Evolutionary conservation across 2,888 invertebrate species (phyloP).

Genomic region (Andrena haemorrhoa): DNA sequence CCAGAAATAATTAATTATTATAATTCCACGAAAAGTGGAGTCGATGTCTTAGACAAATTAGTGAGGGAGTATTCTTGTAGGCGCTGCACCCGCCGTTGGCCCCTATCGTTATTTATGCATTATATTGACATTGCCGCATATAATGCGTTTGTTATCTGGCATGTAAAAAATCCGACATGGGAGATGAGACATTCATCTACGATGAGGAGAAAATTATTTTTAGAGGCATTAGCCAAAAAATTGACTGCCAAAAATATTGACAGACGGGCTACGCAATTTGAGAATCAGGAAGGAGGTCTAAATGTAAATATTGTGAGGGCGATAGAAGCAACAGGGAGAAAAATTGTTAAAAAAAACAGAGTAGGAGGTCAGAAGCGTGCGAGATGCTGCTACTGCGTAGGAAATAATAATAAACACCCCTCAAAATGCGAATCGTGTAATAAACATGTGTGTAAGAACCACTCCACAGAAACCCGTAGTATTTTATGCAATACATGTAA

Average conservation of each 20-base stretch:
- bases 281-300: conserved; percentile 1
- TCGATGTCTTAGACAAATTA: conserved; percentile 6
- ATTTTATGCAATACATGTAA: no score
- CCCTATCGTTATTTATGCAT: background rate
- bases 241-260: conserved; percentile 21
- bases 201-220: conserved; percentile 4
- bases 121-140: background rate
- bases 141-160: conserved; percentile 22
- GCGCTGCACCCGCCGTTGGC: conserved; percentile 18
- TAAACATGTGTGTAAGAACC: no score
- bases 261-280: conserved; percentile 15
- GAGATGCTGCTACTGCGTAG: conserved; percentile 20
- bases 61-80: conserved; percentile 19
- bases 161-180: background rate
- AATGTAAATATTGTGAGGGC: conserved; percentile 7
- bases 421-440: background rate
- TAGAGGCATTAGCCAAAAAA: conserved; percentile 1
- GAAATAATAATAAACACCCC: conserved; percentile 21
- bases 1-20: conserved; percentile 2
- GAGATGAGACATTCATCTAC: background rate
- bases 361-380: conserved; percentile 13
- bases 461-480: no score
- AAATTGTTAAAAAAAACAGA: conserved; percentile 19
- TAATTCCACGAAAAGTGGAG: conserved; percentile 2
- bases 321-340: conserved; percentile 21